Conservation (phyloP, 1,140 invertebrate species). For the Megalopta genalis region DNA sequence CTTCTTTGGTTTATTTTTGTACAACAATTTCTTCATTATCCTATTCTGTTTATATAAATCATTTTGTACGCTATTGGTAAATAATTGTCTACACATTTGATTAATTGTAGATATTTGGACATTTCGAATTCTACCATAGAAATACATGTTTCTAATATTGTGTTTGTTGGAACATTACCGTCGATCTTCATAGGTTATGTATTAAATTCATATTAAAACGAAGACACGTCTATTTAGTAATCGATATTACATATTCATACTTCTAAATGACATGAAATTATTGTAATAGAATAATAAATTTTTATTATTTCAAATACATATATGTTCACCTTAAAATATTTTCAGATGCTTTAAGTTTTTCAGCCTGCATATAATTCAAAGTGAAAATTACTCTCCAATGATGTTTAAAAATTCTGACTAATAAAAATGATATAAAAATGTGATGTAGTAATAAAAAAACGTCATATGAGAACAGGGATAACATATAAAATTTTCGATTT, state of each 20-base stretch:
- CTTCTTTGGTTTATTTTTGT: background rate
- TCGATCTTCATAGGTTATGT: background rate
- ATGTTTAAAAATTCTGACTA: too few species aligned
- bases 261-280: background rate
- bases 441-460: background rate
- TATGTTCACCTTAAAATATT: too few species aligned
- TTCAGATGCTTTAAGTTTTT: too few species aligned
- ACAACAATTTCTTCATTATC: slow-evolving; percentile 3
- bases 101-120: background rate
- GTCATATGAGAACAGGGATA: slow-evolving; percentile 15
- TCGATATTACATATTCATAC: background rate
- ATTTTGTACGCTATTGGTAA: background rate
- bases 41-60: slow-evolving; percentile 45
- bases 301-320: too few species aligned
- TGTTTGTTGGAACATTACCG: background rate
- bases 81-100: slow-evolving; percentile 3
- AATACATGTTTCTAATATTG: background rate
- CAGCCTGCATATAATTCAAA: too few species aligned
- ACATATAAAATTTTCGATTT: slow-evolving; percentile 48
- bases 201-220: background rate
- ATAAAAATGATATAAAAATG: too few species aligned
- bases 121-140: background rate
- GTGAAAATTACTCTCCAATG: too few species aligned
- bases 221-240: background rate
- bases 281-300: background rate